Conservation (phyloP, 2,113 vertebrate genomes). For the Microcebus tavaratra region DNA sequence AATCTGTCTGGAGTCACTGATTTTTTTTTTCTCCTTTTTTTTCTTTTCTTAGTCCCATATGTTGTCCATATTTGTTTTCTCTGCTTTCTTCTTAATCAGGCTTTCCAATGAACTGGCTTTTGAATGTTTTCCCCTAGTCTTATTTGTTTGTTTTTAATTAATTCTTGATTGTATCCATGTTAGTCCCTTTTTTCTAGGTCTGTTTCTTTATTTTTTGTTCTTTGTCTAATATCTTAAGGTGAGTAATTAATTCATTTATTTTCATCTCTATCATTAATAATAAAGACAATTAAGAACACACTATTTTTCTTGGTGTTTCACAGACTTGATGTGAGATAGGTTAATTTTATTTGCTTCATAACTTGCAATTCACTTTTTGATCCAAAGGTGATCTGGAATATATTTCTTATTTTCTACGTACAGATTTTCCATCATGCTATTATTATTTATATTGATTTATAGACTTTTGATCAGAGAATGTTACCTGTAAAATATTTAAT, state of each 20-base stretch:
- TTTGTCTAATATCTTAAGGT: constrained; percentile 14
- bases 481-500: not conserved
- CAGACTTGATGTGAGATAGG: not conserved
- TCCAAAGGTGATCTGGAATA: not conserved
- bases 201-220: constrained; percentile 32
- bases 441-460: not conserved
- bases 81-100: constrained; percentile 15
- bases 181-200: not conserved
- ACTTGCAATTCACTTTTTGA: not conserved
- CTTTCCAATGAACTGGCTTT: not conserved
- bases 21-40: not conserved
- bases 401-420: constrained; percentile 10
- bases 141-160: constrained; percentile 55
- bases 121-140: not conserved
- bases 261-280: constrained; percentile 22
- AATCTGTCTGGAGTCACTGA: not conserved
- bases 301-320: not conserved
- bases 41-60: not conserved
- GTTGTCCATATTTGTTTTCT: not conserved
- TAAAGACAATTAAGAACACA: not conserved
- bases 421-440: not conserved
- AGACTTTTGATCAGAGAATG: not conserved
- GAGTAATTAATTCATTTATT: not conserved
- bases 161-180: not conserved
- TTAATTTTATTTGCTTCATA: constrained; percentile 15